Evolutionary conservation across 2,797 vertebrate genomes (phyloP).

Genomic region (Pteronotus mesoamericanus): DNA sequence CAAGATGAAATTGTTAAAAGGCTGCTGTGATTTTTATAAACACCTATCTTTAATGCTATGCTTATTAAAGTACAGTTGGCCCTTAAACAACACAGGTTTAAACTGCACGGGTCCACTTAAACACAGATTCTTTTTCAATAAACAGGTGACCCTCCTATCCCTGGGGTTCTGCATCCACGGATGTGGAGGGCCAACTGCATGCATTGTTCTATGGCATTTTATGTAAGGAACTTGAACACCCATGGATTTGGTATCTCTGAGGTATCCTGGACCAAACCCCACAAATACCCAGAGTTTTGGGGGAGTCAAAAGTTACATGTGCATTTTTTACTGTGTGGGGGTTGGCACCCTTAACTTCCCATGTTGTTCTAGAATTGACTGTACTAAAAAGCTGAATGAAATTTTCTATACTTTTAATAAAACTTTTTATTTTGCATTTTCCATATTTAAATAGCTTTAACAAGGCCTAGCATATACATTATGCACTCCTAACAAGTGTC

Average conservation of each 20-base stretch:
- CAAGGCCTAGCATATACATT: not conserved
- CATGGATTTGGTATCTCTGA: not conserved
- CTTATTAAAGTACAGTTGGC: not conserved
- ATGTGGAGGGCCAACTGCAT: not conserved
- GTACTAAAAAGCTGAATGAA: not conserved
- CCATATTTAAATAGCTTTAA: not conserved
- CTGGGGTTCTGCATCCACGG: not conserved
- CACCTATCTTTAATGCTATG: not conserved
- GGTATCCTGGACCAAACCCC: not conserved
- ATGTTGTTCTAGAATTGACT: not conserved
- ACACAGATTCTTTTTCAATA: not conserved
- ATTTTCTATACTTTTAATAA: not conserved
- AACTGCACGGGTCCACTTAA: not conserved
- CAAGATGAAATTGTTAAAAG: not conserved
- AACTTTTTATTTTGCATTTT: not conserved
- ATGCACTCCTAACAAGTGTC: not conserved
- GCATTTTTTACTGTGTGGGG: not conserved
- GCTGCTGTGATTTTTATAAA: conserved; percentile 22
- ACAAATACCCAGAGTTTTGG: not conserved
- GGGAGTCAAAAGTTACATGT: not conserved
- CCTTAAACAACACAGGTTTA: not conserved
- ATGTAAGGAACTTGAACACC: not conserved
- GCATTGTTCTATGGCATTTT: not conserved
- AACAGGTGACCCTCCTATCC: not conserved
- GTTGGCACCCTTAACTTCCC: not conserved